Base-by-base conservation (phyloP, 2,113 vertebrate genomes). In the Gadus chalcogrammus region DNA sequence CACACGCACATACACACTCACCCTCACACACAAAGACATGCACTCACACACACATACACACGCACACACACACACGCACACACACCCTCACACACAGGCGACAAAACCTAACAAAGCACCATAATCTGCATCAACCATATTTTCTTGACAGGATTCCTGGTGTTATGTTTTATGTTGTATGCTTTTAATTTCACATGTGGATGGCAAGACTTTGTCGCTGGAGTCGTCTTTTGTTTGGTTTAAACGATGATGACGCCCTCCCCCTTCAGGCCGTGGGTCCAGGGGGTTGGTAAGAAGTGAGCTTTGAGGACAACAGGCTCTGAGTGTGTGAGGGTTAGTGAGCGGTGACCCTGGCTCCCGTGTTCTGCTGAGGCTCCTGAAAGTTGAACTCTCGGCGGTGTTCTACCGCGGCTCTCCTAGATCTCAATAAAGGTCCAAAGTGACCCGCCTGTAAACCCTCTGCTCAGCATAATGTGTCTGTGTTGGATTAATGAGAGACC, bases 401-500 rank as follows among this genome's bases (percentile, higher is more conserved):
- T 80, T 82, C 82, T 80, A 82, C 72, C 77, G 83, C 7, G 7
- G 42, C 9, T 48, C 77, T 89, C 85, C 87, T 86, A 87, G 88
- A 87, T 91, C 88, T 87, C 85, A 90, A 84, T 89, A 90, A 89
- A 87, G 68, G 65, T 68, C 68, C 85, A 91, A 93, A 90, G 88
- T 91, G 88, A 92, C 90, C 89, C 76, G 67, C 81, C 81, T 81
- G 87, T 82, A 88, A 91, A 90, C 90, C 85, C 81, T 85, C 85
- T 71, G 80, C 88, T 90, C 88, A 88, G 90, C 85, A 89, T 91
- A 92, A 88, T 90, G 84, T 84, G 80, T 73, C 79, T 76, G 76
- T 85, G 88, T 87, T 87, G 80, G 85, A 92, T 91, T 91, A 91
- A 93, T 89, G 85, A 92, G 89, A 89, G 85, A 90, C 92, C 91